phyloP scores from a whole-genome alignment of 2,888 invertebrate genomes.

The Alentia gelatinosa region DNA sequence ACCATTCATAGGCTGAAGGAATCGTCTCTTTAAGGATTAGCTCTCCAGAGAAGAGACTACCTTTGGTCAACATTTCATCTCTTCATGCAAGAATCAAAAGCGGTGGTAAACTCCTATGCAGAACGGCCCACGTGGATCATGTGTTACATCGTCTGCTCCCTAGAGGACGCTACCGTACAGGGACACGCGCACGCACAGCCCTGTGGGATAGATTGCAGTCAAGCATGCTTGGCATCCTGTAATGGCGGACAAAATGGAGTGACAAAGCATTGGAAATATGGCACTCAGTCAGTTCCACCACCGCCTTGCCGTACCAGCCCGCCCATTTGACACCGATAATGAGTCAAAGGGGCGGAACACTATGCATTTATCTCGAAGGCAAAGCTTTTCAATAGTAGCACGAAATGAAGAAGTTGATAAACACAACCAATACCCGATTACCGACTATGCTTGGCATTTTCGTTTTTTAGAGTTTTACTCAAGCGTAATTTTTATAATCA shows the following conservation, averaged over 20 bases:
- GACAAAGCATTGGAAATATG: neutral
- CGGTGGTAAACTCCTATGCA: neutral
- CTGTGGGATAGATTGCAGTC: neutral
- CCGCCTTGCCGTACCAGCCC: neutral
- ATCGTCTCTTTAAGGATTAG: no score
- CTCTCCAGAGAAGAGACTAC: neutral
- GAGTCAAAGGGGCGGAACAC: neutral
- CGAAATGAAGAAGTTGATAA: no score
- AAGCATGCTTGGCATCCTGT: neutral
- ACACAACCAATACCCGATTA: no score
- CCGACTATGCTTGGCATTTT: no score
- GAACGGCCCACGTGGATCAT: neutral
- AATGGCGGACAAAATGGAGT: neutral
- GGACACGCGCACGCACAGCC: neutral
- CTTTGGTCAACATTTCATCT: conserved; percentile 3
- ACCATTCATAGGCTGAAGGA: no score
- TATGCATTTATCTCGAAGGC: no score
- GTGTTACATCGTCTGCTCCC: neutral
- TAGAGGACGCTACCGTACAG: neutral
- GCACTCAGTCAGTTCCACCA: neutral
- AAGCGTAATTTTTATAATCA: no score
- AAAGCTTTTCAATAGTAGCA: no score
- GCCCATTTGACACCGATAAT: neutral
- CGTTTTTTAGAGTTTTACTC: no score
- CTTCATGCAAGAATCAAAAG: neutral